These are phyloP conservation scores for Mustelus asterias DNA, from an alignment of 2,113 vertebrate genomes.

Conservation along the genomic window DNA sequence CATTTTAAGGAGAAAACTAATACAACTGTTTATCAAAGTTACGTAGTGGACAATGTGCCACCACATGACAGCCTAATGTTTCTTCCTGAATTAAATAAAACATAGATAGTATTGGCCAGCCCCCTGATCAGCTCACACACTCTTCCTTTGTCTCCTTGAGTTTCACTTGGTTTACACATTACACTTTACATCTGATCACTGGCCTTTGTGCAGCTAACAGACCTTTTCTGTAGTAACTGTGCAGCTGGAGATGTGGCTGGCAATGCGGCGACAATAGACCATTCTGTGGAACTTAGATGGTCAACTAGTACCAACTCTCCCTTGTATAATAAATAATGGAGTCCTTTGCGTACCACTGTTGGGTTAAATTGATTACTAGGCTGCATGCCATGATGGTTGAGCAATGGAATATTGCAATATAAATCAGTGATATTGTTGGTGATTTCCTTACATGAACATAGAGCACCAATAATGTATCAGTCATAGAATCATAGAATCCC, in stretches of 20 bases:
- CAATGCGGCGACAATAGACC: neutral
- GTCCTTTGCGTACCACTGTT: neutral
- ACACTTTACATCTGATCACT: neutral
- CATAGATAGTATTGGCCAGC: too few relatives aligned
- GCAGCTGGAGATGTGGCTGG: constrained; percentile 1
- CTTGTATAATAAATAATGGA: constrained; percentile 9
- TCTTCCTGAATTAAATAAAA: neutral
- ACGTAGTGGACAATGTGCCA: neutral
- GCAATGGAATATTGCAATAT: neutral
- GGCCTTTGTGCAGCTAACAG: neutral
- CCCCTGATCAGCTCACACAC: neutral
- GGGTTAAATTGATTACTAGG: neutral
- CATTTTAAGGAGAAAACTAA: neutral
- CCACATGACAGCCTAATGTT: neutral
- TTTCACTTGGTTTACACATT: neutral
- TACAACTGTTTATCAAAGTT: neutral
- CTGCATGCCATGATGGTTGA: neutral
- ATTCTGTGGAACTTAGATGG: neutral
- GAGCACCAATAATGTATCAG: neutral
- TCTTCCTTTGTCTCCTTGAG: neutral
- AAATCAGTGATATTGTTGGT: neutral
- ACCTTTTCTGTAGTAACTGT: constrained; percentile 11
- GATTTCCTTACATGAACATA: neutral
- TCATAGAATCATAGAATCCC: too few relatives aligned
- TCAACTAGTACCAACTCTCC: neutral